Conservation (phyloP, 2,797 vertebrate species). For the Denticeps clupeoides region DNA sequence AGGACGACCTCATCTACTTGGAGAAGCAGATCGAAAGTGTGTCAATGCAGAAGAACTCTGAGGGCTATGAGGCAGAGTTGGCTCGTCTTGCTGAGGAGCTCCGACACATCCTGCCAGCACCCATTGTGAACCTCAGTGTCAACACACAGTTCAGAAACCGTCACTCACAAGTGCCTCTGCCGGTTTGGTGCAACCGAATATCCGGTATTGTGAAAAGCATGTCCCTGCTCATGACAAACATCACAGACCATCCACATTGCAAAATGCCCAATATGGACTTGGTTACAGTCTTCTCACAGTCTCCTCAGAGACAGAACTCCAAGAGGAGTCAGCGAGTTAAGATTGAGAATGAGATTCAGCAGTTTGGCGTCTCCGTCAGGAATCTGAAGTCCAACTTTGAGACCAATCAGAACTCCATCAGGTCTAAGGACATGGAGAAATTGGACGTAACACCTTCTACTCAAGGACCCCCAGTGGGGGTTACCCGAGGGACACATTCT, state of each 20-base stretch:
- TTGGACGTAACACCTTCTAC: constrained; percentile 5
- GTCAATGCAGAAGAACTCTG: constrained; percentile 71
- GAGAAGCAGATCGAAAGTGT: constrained; percentile 80
- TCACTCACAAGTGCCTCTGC: constrained; percentile 57
- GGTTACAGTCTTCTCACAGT: constrained; percentile 59
- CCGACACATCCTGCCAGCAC: constrained; percentile 72
- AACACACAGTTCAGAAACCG: constrained; percentile 68
- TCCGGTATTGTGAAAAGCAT: constrained; percentile 79
- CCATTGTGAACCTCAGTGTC: constrained; percentile 77
- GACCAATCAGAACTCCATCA: constrained; percentile 36
- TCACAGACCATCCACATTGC: constrained; percentile 59
- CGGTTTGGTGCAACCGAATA: constrained; percentile 77
- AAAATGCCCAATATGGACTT: constrained; percentile 69
- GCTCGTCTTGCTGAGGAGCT: constrained; percentile 72
- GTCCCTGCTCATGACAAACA: constrained; percentile 71
- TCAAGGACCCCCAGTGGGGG: constrained; percentile 4
- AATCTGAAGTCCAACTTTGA: constrained; percentile 81
- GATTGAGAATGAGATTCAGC: constrained; percentile 74
- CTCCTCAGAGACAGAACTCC: constrained; percentile 43
- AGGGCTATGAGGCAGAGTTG: constrained; percentile 75
- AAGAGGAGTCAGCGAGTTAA: constrained; percentile 51
- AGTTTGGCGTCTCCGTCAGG: constrained; percentile 80
- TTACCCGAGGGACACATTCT: background rate
- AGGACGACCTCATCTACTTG: constrained; percentile 79
- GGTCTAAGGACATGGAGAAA: constrained; percentile 18